phyloP scores from a whole-genome alignment of 2,113 vertebrate genomes.

The Serinus canaria region DNA sequence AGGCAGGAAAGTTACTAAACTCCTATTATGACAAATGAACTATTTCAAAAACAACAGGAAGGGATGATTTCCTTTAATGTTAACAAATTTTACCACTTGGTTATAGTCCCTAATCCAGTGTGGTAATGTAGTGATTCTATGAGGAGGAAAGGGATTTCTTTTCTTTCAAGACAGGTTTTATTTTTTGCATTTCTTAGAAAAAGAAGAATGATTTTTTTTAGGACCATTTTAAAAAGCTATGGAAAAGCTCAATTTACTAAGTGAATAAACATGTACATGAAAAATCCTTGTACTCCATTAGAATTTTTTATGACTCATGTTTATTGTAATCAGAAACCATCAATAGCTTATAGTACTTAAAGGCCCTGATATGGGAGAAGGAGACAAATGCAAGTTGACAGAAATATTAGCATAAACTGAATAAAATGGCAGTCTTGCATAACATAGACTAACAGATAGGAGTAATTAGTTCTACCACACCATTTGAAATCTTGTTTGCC shows the following conservation, averaged over 20 bases:
- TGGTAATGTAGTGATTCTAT: background rate
- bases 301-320: background rate
- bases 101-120: background rate
- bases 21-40: background rate
- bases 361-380: background rate
- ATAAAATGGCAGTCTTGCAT: background rate
- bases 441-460: background rate
- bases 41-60: background rate
- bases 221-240: background rate
- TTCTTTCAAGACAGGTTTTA: background rate
- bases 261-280: background rate
- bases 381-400: constrained; percentile 6
- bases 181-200: background rate
- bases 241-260: background rate
- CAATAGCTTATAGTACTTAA: background rate
- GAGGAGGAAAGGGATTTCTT: background rate
- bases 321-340: background rate
- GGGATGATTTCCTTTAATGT: background rate
- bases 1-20: background rate
- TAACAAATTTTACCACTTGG: background rate
- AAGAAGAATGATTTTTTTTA: background rate
- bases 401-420: background rate
- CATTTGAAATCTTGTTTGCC: constrained; percentile 15
- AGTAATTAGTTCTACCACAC: background rate
- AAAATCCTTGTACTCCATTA: background rate